phyloP scores from a whole-genome alignment of 2,113 vertebrate genomes.

The Sitta europaea region DNA sequence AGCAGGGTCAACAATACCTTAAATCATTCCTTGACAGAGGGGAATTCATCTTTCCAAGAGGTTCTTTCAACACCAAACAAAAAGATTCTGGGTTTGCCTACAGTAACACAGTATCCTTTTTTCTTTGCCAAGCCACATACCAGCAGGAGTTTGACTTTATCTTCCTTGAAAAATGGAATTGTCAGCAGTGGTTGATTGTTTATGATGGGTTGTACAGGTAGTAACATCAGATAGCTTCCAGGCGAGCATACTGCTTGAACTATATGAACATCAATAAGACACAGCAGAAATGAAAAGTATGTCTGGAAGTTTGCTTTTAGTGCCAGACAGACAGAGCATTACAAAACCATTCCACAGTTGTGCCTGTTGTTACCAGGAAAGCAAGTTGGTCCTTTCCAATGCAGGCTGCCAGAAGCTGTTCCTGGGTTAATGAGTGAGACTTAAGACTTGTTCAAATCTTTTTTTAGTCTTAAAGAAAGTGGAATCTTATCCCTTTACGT shows the following conservation, averaged over 20 bases:
- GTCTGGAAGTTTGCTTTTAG: slow-evolving; percentile 25
- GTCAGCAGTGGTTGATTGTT: slow-evolving; percentile 45
- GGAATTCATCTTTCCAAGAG: not conserved
- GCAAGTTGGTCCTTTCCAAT: not conserved
- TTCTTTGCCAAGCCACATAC: not conserved
- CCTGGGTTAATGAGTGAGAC: not conserved
- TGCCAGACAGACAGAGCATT: not conserved
- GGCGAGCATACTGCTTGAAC: slow-evolving; percentile 5
- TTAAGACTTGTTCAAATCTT: not conserved
- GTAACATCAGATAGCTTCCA: slow-evolving; percentile 48
- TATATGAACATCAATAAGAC: slow-evolving; percentile 27
- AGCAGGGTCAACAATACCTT: not conserved
- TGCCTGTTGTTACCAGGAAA: not conserved
- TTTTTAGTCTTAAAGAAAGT: not conserved
- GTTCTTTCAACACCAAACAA: not conserved
- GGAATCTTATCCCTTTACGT: not conserved
- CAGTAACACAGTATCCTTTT: not conserved
- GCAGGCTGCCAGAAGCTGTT: not conserved
- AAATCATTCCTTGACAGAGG: not conserved
- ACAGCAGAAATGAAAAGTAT: not conserved
- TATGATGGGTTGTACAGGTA: slow-evolving; percentile 37
- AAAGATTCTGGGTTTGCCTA: slow-evolving; percentile 1
- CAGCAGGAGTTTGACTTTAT: slow-evolving; percentile 5
- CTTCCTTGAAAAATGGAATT: slow-evolving; percentile 27
- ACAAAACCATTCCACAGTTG: not conserved